These are phyloP conservation scores for Chelonia mydas DNA, from an alignment of 2,797 vertebrate species.

Conservation along the genomic window DNA sequence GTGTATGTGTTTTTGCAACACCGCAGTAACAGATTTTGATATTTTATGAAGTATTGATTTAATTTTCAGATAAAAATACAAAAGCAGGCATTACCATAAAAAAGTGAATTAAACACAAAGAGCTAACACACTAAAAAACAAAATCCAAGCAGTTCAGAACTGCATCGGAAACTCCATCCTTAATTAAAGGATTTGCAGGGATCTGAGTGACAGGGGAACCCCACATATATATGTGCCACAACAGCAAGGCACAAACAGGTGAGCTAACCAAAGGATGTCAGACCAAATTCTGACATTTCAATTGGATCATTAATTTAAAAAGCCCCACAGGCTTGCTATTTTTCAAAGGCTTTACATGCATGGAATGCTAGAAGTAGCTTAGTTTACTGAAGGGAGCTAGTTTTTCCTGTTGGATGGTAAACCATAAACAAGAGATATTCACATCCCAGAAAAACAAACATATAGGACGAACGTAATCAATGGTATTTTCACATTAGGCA, in stretches of 20 bases:
- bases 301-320: conserved; percentile 3
- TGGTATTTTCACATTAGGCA: neutral
- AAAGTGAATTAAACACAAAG: neutral
- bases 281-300: neutral
- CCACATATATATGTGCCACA: neutral
- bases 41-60: neutral
- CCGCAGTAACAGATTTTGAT: neutral
- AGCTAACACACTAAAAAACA: neutral
- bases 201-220: neutral
- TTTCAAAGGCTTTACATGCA: neutral
- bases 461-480: neutral
- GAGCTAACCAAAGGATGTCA: conserved; percentile 9
- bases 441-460: neutral
- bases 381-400: neutral
- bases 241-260: neutral
- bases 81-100: neutral
- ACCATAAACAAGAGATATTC: conserved; percentile 20
- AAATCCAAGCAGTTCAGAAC: neutral
- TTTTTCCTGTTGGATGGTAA: neutral
- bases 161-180: neutral
- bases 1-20: neutral
- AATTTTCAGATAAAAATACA: neutral
- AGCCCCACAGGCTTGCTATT: conserved; percentile 3
- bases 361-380: neutral
- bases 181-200: neutral